Conservation (phyloP, 1,140 invertebrate genomes). For the Drosophila mauritiana region DNA sequence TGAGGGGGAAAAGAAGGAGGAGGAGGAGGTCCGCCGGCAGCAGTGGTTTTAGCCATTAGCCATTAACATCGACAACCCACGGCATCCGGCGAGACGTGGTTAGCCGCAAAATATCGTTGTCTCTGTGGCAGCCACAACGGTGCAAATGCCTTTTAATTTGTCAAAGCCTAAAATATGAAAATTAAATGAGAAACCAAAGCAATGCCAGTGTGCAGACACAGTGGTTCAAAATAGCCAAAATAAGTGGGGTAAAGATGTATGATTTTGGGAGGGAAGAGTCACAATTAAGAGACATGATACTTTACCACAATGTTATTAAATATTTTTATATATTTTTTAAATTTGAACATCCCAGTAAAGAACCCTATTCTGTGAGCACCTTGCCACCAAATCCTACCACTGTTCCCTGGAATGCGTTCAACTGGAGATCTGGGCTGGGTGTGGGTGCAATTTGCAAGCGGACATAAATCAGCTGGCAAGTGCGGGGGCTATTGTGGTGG, state of each 20-base stretch:
- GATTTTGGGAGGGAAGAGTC: background rate
- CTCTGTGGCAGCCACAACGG: conserved; percentile 65
- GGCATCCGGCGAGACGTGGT: conserved; percentile 74
- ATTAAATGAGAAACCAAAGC: conserved; percentile 81
- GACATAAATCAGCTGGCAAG: conserved; percentile 75
- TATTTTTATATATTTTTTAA: too few relatives aligned
- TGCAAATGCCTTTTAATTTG: conserved; percentile 83
- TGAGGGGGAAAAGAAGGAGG: background rate
- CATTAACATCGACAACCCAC: conserved; percentile 73
- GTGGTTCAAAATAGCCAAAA: conserved; percentile 30
- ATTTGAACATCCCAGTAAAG: background rate
- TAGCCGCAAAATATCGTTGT: conserved; percentile 79
- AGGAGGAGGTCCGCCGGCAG: conserved; percentile 12
- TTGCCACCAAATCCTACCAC: conserved; percentile 32
- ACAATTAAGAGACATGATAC: too few relatives aligned
- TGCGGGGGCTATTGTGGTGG: conserved; percentile 71
- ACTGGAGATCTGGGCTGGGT: conserved; percentile 56
- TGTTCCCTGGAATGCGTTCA: conserved; percentile 72
- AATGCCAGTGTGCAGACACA: conserved; percentile 45
- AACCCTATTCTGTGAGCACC: background rate
- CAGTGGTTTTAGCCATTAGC: conserved; percentile 61
- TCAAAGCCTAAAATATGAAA: conserved; percentile 83
- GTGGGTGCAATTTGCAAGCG: conserved; percentile 79
- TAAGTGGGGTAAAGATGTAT: too few relatives aligned
- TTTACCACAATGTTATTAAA: too few relatives aligned